Evolutionary conservation across 2,888 invertebrate species (phyloP).

Genomic region (Harpalus rubripes): DNA sequence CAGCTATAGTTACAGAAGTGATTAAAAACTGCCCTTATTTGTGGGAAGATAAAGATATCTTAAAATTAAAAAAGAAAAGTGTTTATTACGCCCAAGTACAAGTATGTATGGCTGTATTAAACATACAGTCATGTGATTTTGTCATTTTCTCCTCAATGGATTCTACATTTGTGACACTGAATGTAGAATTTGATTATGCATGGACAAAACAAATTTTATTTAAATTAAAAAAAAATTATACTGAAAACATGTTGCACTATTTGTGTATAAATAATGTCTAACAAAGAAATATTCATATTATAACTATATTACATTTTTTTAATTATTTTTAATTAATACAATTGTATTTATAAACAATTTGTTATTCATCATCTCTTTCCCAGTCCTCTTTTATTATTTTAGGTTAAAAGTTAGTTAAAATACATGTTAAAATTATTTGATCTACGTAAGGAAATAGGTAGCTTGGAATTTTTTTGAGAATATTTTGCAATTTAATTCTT

Average conservation of each 20-base stretch:
- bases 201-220: slow-evolving; percentile 3
- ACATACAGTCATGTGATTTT: slow-evolving; percentile 2
- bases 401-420: slow-evolving; percentile 41
- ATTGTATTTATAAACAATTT: neutral
- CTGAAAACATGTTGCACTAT: slow-evolving; percentile 11
- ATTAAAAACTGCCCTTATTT: slow-evolving; percentile 7
- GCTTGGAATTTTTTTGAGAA: too few species aligned
- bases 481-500: too few species aligned
- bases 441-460: neutral
- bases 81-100: slow-evolving; percentile 21
- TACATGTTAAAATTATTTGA: slow-evolving; percentile 33
- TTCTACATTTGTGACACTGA: neutral
- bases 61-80: slow-evolving; percentile 16
- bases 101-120: slow-evolving; percentile 18
- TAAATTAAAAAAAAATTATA: slow-evolving; percentile 1
- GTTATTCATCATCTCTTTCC: neutral
- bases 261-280: slow-evolving; percentile 6
- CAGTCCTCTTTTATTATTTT: slow-evolving; percentile 7
- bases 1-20: neutral
- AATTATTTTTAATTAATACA: slow-evolving; percentile 15
- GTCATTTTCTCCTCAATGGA: slow-evolving; percentile 7
- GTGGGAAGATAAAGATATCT: neutral
- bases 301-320: neutral
- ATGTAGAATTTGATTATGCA: slow-evolving; percentile 1
- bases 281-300: neutral